A percentile compares a stretch with the other conserved stretches of the same genome.
Evolutionary conservation across 2,888 invertebrate species (phyloP).

Genomic region (Agonopterix arenella): DNA sequence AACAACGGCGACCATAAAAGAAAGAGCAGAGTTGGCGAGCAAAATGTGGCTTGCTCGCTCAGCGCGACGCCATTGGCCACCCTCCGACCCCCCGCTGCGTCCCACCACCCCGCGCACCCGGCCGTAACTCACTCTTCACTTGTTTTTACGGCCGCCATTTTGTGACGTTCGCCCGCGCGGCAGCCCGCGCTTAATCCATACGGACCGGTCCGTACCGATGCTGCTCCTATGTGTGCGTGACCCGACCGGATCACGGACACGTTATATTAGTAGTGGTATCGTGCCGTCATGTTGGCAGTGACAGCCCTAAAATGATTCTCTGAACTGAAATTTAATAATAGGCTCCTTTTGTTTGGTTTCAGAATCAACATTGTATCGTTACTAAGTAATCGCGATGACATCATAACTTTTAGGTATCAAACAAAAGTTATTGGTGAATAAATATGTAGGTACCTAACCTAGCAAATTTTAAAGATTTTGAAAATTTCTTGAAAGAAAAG

Average conservation of each 20-base stretch:
- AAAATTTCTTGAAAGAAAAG: too few relatives aligned
- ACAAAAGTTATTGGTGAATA: too few relatives aligned
- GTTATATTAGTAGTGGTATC: constrained; percentile 7
- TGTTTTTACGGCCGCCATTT: constrained; percentile 76
- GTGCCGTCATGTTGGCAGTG: constrained; percentile 3
- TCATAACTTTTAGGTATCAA: too few relatives aligned
- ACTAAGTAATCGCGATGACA: too few relatives aligned
- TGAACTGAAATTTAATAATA: constrained; percentile 16
- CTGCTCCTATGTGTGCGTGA: constrained; percentile 46
- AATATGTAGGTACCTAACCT: too few relatives aligned
- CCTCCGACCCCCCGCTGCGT: constrained; percentile 23
- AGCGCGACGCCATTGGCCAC: constrained; percentile 64
- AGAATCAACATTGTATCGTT: too few relatives aligned
- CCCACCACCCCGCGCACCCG: constrained; percentile 33
- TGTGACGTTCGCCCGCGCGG: constrained; percentile 72
- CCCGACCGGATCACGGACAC: constrained; percentile 23
- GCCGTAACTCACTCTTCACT: constrained; percentile 76
- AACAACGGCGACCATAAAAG: constrained; percentile 71
- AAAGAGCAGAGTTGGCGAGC: constrained; percentile 73
- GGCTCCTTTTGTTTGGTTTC: constrained; percentile 19
- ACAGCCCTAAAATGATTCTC: constrained; percentile 14
- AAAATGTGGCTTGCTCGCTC: constrained; percentile 58
- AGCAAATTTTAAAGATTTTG: too few relatives aligned
- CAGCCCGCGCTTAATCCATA: constrained; percentile 56
- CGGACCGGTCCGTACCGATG: constrained; percentile 35